Conservation (phyloP, 2,888 invertebrate genomes). For the Tenthredo scrophulariae region DNA sequence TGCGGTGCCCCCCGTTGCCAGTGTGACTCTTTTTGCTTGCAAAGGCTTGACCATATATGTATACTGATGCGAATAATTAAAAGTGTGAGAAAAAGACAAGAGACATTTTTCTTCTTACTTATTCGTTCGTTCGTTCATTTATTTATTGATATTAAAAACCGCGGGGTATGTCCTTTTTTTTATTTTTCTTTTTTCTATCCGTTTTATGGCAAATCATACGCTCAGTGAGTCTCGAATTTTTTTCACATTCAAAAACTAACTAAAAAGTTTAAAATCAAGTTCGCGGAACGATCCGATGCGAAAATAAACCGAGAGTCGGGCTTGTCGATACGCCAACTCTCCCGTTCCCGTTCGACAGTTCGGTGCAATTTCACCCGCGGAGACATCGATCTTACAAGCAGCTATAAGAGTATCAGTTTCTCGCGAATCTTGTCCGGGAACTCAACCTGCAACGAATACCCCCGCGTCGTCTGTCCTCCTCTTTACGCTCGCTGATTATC, state of each 20-base stretch:
- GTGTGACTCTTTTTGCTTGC: not conserved
- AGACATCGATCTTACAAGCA: conserved; percentile 39
- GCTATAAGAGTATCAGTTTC: conserved; percentile 32
- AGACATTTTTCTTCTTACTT: not conserved
- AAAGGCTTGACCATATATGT: not conserved
- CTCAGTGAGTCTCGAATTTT: not conserved
- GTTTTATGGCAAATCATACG: too few species aligned
- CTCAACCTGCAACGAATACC: not conserved
- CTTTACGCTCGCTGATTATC: conserved; percentile 44
- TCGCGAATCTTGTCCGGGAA: conserved; percentile 6
- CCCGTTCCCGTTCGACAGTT: conserved; percentile 29
- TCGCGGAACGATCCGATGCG: not conserved
- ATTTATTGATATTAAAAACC: too few species aligned
- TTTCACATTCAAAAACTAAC: not conserved
- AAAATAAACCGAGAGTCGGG: not conserved
- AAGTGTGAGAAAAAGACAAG: not conserved
- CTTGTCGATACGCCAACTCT: not conserved
- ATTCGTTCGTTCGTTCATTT: not conserved
- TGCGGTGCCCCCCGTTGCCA: not conserved
- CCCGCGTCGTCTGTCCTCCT: not conserved
- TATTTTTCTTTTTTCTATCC: too few species aligned
- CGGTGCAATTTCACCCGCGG: conserved; percentile 35
- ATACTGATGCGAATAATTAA: too few species aligned
- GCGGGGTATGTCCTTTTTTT: not conserved
- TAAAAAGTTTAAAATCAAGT: not conserved